Conservation (phyloP, 2,113 vertebrate species). For the Solenodon paradoxus region DNA sequence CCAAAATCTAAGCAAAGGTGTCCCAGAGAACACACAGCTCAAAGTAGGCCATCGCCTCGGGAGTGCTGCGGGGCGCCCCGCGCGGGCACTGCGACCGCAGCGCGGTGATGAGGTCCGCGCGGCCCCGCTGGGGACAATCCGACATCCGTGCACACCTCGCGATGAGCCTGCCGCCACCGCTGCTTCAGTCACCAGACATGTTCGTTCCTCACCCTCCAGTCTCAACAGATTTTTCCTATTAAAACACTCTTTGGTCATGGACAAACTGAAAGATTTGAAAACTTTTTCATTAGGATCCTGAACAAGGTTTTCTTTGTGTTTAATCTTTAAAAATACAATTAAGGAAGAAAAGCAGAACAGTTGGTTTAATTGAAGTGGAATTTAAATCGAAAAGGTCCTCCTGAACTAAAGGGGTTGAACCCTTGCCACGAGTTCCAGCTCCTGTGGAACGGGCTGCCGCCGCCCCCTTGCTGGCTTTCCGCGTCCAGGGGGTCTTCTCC, state of each 20-base stretch:
- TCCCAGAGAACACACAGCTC: neutral
- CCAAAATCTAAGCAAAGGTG: neutral
- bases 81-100: too few relatives aligned
- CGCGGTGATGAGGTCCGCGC: too few relatives aligned
- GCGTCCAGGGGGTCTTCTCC: slow-evolving; percentile 97
- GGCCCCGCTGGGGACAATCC: too few relatives aligned
- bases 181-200: too few relatives aligned
- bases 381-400: slow-evolving; percentile 97
- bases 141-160: neutral
- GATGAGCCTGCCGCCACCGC: too few relatives aligned
- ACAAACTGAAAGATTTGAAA: slow-evolving; percentile 73
- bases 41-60: too few relatives aligned
- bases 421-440: slow-evolving; percentile 94
- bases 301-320: slow-evolving; percentile 71
- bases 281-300: slow-evolving; percentile 75
- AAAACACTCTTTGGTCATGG: slow-evolving; percentile 79
- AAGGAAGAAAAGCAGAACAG: slow-evolving; percentile 74
- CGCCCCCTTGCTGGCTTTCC: slow-evolving; percentile 92
- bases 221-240: slow-evolving; percentile 43
- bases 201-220: too few relatives aligned
- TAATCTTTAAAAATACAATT: slow-evolving; percentile 74
- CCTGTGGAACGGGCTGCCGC: slow-evolving; percentile 88
- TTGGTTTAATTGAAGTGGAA: slow-evolving; percentile 94
- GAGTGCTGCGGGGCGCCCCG: too few relatives aligned
- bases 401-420: slow-evolving; percentile 96